Base-by-base conservation (phyloP, 1,140 invertebrate species). In the Batillaria attramentaria region DNA sequence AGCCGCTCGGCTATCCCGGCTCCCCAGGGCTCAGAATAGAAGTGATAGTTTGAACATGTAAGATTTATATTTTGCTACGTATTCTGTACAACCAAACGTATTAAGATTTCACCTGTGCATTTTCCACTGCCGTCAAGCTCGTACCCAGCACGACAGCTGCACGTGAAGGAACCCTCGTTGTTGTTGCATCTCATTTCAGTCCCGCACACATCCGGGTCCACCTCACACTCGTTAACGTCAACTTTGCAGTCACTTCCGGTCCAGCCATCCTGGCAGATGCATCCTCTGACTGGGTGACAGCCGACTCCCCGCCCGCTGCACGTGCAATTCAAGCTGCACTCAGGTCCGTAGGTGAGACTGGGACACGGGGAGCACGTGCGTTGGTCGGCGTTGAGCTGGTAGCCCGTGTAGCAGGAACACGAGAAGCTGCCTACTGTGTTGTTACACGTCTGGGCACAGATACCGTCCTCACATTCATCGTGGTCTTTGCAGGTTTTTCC, bases 181-280 rank as follows among this genome's bases (percentile, higher is more conserved):
- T 69, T 69, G 35, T 3, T 41, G 37, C 66, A 69, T 20, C 20
- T 24, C 66, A 41, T 0, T 39, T 31, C 66, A 5, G 28, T 37
- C 18, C 31, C 5, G 41, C 37, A 43, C 24, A 60, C n/a, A 41
- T 72, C 28, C 3, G 78, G 57, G 16, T 2, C 66, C 31, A 72
- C 50, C 2, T 39, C n/a, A 73, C 78, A 79, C 43, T 79, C 78
- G 57, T 73, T 65, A 28, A 62, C 33, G 39, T 79, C 78, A 20
- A 50, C 35, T 16, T 78, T 65, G 73, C 83, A 84, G 13, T 57
- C 46, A 3, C 31, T 46, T 1, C 83, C 80, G n/a, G n/a, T 65
- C 83, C 83, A 84, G 5, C 80, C 80, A 6, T 18, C 24, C n/a
- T 65, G n/a, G 46, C 83, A 84, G 10, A 77, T 46, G 57, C 83